phyloP scores from a whole-genome alignment of 1,140 invertebrate species.

The Lasioglossum baleicum region DNA sequence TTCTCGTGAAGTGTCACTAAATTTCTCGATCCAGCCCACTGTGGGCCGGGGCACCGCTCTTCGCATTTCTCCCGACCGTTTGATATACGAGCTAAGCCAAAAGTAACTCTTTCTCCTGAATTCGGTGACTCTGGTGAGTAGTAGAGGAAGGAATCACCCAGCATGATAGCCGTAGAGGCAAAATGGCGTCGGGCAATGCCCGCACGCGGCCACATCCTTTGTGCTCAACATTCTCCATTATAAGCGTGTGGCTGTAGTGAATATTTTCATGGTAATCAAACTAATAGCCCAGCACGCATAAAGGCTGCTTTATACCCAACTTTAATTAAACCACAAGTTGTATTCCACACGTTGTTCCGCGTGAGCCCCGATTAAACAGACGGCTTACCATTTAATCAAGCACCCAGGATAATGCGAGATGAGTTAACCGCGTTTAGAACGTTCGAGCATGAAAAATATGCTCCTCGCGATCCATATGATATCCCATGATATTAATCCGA shows the following conservation, averaged over 20 bases:
- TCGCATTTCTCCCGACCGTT: too few relatives aligned
- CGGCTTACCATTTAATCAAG: conserved; percentile 48
- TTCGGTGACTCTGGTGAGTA: too few relatives aligned
- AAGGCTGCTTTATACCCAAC: conserved; percentile 15
- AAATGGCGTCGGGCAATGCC: neutral
- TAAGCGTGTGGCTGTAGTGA: neutral
- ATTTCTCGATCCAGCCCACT: too few relatives aligned
- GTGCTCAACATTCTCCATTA: conserved; percentile 11
- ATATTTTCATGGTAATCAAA: conserved; percentile 5
- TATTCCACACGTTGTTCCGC: conserved; percentile 14
- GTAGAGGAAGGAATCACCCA: neutral
- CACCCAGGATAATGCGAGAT: conserved; percentile 18
- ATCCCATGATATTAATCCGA: neutral
- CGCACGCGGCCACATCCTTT: conserved; percentile 19
- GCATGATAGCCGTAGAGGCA: neutral
- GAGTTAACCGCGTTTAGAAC: conserved; percentile 4
- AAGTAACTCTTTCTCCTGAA: too few relatives aligned
- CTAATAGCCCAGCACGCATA: conserved; percentile 19
- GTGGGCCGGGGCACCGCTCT: too few relatives aligned
- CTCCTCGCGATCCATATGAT: neutral
- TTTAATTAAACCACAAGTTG: conserved; percentile 50
- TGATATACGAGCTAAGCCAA: too few relatives aligned
- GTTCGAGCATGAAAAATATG: neutral
- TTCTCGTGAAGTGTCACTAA: too few relatives aligned
- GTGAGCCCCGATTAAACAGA: conserved; percentile 17